Base-by-base conservation (phyloP, 2,888 invertebrate genomes). In the Tolmerus cingulatus region DNA sequence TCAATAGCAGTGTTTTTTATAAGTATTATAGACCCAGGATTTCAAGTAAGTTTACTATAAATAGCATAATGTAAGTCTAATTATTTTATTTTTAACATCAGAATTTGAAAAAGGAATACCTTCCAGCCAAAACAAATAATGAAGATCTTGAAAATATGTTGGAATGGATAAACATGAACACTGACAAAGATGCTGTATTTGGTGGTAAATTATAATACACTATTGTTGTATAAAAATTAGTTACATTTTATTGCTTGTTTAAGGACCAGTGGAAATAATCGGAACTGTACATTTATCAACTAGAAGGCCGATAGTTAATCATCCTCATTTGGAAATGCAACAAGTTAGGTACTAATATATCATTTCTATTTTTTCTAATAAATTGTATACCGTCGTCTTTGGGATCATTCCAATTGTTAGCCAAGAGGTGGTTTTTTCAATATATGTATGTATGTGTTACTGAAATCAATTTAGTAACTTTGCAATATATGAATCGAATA, bases 271-370 rank as follows among this genome's bases (percentile, higher is more conserved):
- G 95, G 96, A 97, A 0, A 93, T 97, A 0, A 95, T 97, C 94
- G 97, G 97, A 12, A 95, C 96, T 57, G 93, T 98, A 16, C 94
- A 97, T 93, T 92, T 98, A 87, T 94, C 95, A 14, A 96, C 97
- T 0, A 93, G 95, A 8, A 93, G 97, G 40, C 96, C 97, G 0
- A 95, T 98, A 78, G 95, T 97, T 0, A 96, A 97, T 89, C 97
- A 98, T 92, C 97, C 98, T 0, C 97, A 97, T 91, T 97, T 97
- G 90, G 98, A 98, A 91, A 95, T 96, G 92, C 94, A 94, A 43
- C 95, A 95, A 85, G 95, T 97, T 89, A 95, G 97, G 97, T 97
- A 91, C 12, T 27, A 5, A 46, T 46, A 46, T 46, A 46, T 46
- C 4, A 4, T 14, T 12, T 16, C 43, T 16, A 16, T 46, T 46